These are phyloP conservation scores for Chironomus riparius DNA, from an alignment of 2,888 invertebrate genomes.

Conservation along the genomic window DNA sequence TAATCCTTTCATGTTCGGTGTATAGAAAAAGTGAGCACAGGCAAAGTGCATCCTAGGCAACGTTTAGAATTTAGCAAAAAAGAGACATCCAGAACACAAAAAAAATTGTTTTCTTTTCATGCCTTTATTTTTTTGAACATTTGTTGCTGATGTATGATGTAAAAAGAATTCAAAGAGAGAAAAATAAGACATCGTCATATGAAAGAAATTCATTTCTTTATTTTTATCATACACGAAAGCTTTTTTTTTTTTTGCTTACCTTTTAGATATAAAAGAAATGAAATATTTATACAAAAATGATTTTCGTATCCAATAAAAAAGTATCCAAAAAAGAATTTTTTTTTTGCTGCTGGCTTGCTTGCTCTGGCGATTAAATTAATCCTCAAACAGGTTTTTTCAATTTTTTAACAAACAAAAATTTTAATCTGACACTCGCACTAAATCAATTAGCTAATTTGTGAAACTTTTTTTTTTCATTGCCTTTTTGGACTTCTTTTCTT, in stretches of 20 bases:
- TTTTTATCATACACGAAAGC: no score
- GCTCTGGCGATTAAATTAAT: conserved; percentile 10
- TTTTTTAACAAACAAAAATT: conserved; percentile 4
- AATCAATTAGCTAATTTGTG: conserved; percentile 20
- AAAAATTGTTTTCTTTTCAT: background rate
- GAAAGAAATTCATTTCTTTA: background rate
- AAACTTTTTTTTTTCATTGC: background rate
- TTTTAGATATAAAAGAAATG: background rate
- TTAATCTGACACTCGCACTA: conserved; percentile 20
- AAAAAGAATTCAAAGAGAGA: no score
- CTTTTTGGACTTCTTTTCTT: background rate
- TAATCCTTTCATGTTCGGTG: no score
- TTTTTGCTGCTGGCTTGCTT: background rate
- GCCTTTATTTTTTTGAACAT: no score
- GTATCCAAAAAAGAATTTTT: background rate
- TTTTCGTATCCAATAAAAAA: background rate
- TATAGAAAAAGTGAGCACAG: no score
- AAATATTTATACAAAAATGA: background rate
- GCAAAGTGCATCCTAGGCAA: no score
- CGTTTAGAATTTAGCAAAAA: background rate
- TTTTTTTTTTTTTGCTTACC: no score
- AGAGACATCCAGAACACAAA: background rate
- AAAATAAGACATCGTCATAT: background rate
- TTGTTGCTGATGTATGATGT: no score
- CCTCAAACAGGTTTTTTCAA: conserved; percentile 21